Evolutionary conservation across 2,113 vertebrate genomes (phyloP).

Genomic region (Craseonycteris thonglongyai): DNA sequence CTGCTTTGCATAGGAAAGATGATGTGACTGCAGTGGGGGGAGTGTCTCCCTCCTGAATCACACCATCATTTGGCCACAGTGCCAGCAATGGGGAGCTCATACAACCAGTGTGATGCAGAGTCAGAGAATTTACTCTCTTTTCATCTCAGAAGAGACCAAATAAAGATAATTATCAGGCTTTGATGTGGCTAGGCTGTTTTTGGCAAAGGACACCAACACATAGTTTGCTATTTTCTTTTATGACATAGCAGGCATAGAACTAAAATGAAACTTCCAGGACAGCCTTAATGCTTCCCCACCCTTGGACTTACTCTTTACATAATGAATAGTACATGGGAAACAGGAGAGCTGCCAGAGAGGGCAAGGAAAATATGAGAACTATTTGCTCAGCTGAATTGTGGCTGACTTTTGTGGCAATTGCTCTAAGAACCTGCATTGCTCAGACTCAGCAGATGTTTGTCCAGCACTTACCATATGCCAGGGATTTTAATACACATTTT

Average conservation of each 20-base stretch:
- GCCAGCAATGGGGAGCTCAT: neutral
- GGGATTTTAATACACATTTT: neutral
- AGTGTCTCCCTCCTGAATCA: neutral
- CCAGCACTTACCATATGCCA: neutral
- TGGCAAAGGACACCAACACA: neutral
- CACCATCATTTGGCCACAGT: neutral
- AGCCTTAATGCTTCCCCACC: neutral
- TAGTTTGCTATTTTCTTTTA: conserved; percentile 32
- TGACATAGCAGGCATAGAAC: neutral
- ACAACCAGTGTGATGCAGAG: neutral
- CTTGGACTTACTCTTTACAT: neutral
- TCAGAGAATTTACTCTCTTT: neutral
- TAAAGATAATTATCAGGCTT: conserved; percentile 15
- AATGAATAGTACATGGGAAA: neutral
- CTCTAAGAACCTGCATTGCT: neutral
- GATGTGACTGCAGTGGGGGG: neutral
- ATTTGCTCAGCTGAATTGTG: neutral
- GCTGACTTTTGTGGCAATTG: neutral
- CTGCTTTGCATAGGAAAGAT: conserved; percentile 6
- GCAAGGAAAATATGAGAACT: neutral
- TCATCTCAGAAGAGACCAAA: neutral
- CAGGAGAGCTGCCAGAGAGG: neutral
- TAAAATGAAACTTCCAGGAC: neutral
- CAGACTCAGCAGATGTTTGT: conserved; percentile 15
- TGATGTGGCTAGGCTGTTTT: neutral